These are phyloP conservation scores for Galerucella calmariensis DNA, from an alignment of 2,888 invertebrate genomes.

Conservation along the genomic window DNA sequence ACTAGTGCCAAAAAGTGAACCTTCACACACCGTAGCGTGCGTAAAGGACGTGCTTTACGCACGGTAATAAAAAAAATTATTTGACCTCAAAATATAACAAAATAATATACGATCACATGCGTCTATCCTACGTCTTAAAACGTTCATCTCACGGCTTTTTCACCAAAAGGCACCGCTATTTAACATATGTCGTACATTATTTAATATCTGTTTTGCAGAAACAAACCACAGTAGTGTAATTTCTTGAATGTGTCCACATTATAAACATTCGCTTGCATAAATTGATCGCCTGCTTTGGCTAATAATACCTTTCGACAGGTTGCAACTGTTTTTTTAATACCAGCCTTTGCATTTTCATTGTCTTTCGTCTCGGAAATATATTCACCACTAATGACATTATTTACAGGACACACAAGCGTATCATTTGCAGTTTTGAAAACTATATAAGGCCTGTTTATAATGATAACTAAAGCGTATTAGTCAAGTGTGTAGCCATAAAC, in stretches of 20 bases:
- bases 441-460: too few species aligned
- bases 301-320: constrained; percentile 23
- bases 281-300: constrained; percentile 20
- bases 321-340: constrained; percentile 26
- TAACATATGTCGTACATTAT: constrained; percentile 9
- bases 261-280: constrained; percentile 19
- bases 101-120: too few species aligned
- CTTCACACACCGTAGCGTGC: too few species aligned
- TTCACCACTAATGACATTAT: constrained; percentile 36
- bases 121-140: not conserved
- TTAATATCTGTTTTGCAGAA: constrained; percentile 5
- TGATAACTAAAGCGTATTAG: too few species aligned
- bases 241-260: constrained; percentile 13
- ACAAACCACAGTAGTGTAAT: constrained; percentile 12
- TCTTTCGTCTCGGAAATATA: constrained; percentile 17
- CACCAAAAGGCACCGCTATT: not conserved
- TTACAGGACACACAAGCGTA: constrained; percentile 5
- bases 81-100: too few species aligned
- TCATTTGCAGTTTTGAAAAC: not conserved
- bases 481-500: too few species aligned
- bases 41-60: too few species aligned
- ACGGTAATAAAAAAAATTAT: too few species aligned
- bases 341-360: constrained; percentile 17
- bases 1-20: too few species aligned
- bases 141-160: not conserved